Evolutionary conservation across 2,113 vertebrate species (phyloP).

Genomic region (Cairina moschata): DNA sequence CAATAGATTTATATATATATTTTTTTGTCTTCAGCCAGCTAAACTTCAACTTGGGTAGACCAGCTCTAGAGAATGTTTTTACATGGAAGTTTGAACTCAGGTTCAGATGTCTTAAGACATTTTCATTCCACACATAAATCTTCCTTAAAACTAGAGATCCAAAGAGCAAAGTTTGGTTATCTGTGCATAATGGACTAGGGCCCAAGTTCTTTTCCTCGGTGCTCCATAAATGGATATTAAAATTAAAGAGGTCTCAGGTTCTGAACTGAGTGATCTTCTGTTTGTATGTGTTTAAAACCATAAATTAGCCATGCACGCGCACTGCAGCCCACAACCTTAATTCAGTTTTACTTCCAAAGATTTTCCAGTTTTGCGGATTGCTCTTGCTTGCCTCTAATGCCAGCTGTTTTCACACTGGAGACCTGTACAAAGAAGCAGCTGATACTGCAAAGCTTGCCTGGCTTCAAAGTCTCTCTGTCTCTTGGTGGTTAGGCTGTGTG

Average conservation of each 20-base stretch:
- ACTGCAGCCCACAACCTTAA: background rate
- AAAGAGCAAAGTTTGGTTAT: background rate
- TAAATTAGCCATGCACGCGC: background rate
- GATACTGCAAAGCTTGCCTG: background rate
- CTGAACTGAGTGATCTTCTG: background rate
- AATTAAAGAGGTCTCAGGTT: background rate
- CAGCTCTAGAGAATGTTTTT: background rate
- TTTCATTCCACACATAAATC: background rate
- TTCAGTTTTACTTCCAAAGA: background rate
- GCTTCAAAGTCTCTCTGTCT: background rate
- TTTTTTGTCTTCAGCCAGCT: background rate
- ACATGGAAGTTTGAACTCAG: background rate
- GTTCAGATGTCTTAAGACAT: background rate
- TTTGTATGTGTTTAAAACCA: background rate
- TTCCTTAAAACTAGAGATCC: background rate
- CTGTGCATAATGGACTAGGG: background rate
- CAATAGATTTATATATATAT: background rate
- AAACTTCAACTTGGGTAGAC: background rate
- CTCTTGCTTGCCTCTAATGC: background rate
- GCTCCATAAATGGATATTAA: background rate
- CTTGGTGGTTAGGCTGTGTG: background rate
- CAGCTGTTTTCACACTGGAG: background rate
- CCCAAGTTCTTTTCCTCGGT: background rate
- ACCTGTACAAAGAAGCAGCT: background rate
- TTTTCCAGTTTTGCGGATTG: background rate